phyloP scores from a whole-genome alignment of 2,888 invertebrate species.

The Pseudolycoriella hygida region DNA sequence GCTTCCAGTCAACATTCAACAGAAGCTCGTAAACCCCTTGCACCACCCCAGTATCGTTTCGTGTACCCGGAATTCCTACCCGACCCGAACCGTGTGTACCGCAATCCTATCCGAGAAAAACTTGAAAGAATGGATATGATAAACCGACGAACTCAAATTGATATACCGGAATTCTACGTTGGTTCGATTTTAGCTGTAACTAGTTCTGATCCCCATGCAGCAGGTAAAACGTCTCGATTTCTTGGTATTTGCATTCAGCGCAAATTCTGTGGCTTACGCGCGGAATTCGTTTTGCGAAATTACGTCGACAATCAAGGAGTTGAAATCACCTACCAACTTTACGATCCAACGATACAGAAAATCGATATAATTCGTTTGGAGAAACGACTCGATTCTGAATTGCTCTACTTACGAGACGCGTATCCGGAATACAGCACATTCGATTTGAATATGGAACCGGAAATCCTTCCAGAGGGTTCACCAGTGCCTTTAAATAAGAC shows the following conservation, averaged over 20 bases:
- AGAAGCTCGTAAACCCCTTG: not conserved
- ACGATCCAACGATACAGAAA: conserved; percentile 79
- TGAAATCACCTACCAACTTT: conserved; percentile 64
- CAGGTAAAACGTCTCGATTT: conserved; percentile 61
- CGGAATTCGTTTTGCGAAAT: conserved; percentile 79
- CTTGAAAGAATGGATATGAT: conserved; percentile 89
- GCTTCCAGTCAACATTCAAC: too few relatives aligned
- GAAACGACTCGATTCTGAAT: conserved; percentile 75
- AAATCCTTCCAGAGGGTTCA: conserved; percentile 55
- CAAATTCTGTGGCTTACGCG: conserved; percentile 62
- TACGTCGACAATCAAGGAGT: conserved; percentile 76
- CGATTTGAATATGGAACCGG: conserved; percentile 78
- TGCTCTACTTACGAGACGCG: conserved; percentile 81
- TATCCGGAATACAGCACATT: conserved; percentile 84
- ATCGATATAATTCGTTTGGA: conserved; percentile 85
- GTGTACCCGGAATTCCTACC: conserved; percentile 87
- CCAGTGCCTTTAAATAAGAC: conserved; percentile 62
- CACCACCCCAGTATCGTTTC: conserved; percentile 40
- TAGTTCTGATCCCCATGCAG: conserved; percentile 67
- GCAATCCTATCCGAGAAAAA: conserved; percentile 70
- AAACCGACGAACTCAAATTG: conserved; percentile 55
- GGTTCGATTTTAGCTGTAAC: conserved; percentile 82
- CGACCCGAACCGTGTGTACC: conserved; percentile 55
- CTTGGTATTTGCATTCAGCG: conserved; percentile 78
- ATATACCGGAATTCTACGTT: conserved; percentile 96